phyloP scores from a whole-genome alignment of 1,140 invertebrate genomes.

The Dicyema japonicum region DNA sequence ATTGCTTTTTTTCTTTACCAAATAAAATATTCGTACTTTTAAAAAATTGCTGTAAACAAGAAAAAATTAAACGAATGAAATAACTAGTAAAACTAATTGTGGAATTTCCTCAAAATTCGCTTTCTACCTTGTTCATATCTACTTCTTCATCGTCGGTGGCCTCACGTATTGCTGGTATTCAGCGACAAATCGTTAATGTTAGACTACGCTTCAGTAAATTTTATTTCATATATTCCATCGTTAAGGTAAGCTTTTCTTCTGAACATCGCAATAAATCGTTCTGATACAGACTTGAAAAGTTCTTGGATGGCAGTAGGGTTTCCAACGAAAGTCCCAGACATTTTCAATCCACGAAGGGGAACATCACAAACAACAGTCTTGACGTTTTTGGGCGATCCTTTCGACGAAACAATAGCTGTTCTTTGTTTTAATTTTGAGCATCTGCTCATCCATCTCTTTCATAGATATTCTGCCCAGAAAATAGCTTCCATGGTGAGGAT shows the following conservation, averaged over 20 bases:
- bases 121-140: constrained; percentile 33
- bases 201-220: constrained; percentile 33
- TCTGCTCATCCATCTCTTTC: constrained; percentile 36
- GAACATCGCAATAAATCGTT: constrained; percentile 36
- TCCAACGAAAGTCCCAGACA: constrained; percentile 22
- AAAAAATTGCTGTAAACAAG: too few relatives aligned
- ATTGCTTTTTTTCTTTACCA: too few relatives aligned
- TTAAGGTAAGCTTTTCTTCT: constrained; percentile 46
- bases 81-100: too few relatives aligned
- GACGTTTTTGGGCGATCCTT: constrained; percentile 15
- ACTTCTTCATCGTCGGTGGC: constrained; percentile 30
- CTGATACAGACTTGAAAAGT: constrained; percentile 44
- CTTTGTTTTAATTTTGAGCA: constrained; percentile 33
- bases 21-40: too few relatives aligned
- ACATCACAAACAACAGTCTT: constrained; percentile 20
- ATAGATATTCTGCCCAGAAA: not conserved
- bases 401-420: constrained; percentile 12
- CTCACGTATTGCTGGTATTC: constrained; percentile 1
- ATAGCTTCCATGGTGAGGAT: not conserved
- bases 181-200: constrained; percentile 11
- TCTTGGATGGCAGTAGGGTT: constrained; percentile 58
- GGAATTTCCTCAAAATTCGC: too few relatives aligned
- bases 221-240: constrained; percentile 28
- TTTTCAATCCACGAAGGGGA: constrained; percentile 21
- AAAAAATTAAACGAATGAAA: too few relatives aligned